These are phyloP conservation scores for Hyperopisus bebe DNA, from an alignment of 2,113 vertebrate species.

Conservation along the genomic window DNA sequence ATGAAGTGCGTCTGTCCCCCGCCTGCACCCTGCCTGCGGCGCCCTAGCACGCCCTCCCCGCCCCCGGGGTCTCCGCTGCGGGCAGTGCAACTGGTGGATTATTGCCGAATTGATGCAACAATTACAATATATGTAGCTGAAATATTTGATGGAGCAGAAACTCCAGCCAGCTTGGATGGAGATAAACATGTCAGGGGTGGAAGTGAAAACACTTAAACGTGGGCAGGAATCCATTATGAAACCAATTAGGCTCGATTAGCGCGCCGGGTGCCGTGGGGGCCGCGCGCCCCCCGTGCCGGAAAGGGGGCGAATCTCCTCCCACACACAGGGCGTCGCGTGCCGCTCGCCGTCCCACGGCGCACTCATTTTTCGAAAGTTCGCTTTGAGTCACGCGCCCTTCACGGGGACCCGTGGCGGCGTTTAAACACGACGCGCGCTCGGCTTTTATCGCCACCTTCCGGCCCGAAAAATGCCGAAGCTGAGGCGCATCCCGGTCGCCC, in stretches of 20 bases:
- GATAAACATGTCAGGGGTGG: background rate
- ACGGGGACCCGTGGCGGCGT: background rate
- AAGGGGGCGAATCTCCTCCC: background rate
- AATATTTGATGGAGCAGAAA: background rate
- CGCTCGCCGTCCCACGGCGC: background rate
- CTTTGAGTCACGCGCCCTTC: background rate
- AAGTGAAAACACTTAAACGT: constrained; percentile 9
- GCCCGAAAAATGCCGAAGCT: background rate
- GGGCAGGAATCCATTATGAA: constrained; percentile 13
- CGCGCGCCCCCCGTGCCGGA: background rate
- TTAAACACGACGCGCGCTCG: background rate
- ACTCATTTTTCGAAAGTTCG: background rate
- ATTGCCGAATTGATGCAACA: background rate
- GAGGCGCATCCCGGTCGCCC: background rate
- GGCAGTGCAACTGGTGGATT: background rate
- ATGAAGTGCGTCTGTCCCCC: background rate
- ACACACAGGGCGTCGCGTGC: background rate
- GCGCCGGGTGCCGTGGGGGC: background rate
- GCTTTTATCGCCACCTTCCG: background rate
- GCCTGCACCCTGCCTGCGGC: background rate
- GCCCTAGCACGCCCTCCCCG: background rate
- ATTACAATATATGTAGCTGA: background rate
- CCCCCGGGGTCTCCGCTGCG: background rate
- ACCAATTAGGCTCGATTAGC: constrained; percentile 11
- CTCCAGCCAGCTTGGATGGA: background rate